Evolutionary conservation across 2,797 vertebrate species (phyloP).

Genomic region (Leuciscus waleckii): DNA sequence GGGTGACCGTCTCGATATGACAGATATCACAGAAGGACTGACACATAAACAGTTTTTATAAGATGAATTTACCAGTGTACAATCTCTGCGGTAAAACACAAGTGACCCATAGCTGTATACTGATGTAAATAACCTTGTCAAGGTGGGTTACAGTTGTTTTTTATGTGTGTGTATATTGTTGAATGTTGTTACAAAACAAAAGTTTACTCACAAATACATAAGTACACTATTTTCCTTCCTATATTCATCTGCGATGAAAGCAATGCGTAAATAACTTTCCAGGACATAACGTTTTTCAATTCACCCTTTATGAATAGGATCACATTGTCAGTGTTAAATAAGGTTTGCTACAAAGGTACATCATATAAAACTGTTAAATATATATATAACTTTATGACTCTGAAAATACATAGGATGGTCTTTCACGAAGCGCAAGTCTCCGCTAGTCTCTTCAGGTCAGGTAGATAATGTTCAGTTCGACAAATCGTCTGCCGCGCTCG

Average conservation of each 20-base stretch:
- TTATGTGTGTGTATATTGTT: constrained; percentile 20
- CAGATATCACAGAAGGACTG: constrained; percentile 47
- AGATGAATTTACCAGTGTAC: constrained; percentile 47
- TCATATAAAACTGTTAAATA: constrained; percentile 95
- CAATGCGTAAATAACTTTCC: constrained; percentile 49
- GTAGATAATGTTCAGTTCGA: constrained; percentile 78
- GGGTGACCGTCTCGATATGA: constrained; percentile 45
- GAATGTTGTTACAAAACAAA: constrained; percentile 37
- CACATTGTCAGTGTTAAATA: constrained; percentile 87
- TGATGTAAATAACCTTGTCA: constrained; percentile 40
- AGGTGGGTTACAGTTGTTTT: constrained; percentile 42
- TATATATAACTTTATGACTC: constrained; percentile 89
- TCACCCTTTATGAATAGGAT: constrained; percentile 70
- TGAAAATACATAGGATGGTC: constrained; percentile 91
- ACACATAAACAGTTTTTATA: constrained; percentile 57
- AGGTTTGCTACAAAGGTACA: constrained; percentile 91
- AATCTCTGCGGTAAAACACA: constrained; percentile 46
- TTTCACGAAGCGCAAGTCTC: constrained; percentile 8
- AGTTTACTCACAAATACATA: constrained; percentile 31
- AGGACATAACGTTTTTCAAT: constrained; percentile 51
- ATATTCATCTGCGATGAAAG: constrained; percentile 35
- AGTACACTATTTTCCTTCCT: constrained; percentile 23
- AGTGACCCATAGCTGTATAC: constrained; percentile 22
- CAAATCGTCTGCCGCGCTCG: constrained; percentile 80
- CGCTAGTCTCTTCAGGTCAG: constrained; percentile 62